A percentile compares a stretch with the other conserved stretches of the same genome.
phyloP scores from a whole-genome alignment of 2,113 vertebrate species.

The Nicator chloris region DNA sequence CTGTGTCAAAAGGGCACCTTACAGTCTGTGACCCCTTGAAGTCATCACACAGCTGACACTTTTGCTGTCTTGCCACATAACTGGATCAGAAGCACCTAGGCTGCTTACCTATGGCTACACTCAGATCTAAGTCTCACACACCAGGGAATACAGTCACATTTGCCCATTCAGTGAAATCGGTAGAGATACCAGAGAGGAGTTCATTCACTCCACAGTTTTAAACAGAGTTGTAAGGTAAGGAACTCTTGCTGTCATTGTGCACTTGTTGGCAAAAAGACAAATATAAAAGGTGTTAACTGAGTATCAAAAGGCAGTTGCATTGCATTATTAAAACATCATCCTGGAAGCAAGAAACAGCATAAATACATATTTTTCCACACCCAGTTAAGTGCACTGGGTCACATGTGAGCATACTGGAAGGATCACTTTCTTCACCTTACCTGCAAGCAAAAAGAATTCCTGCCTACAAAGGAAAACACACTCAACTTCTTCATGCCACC shows the following conservation, averaged over 20 bases:
- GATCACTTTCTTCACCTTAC: not conserved
- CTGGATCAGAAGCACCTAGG: not conserved
- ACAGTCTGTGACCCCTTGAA: not conserved
- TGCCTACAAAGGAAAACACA: not conserved
- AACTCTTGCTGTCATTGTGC: not conserved
- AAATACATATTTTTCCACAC: not conserved
- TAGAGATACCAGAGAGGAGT: not conserved
- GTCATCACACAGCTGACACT: not conserved
- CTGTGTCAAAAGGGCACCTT: not conserved
- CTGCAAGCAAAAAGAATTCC: not conserved
- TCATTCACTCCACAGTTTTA: not conserved
- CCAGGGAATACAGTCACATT: not conserved
- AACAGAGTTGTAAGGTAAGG: not conserved
- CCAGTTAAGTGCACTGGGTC: not conserved
- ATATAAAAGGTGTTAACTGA: not conserved
- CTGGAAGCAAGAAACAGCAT: not conserved
- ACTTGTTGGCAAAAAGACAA: not conserved
- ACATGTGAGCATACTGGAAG: not conserved
- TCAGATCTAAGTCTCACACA: not conserved
- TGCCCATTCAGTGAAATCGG: not conserved
- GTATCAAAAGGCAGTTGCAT: not conserved
- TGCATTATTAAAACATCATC: not conserved
- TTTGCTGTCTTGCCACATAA: not conserved
- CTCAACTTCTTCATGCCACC: not conserved
- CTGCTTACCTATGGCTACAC: not conserved